These are phyloP conservation scores for Lycopodina hypogea DNA, from an alignment of 37 sponge, comb jelly and placozoan genomes.

Conservation along the genomic window DNA sequence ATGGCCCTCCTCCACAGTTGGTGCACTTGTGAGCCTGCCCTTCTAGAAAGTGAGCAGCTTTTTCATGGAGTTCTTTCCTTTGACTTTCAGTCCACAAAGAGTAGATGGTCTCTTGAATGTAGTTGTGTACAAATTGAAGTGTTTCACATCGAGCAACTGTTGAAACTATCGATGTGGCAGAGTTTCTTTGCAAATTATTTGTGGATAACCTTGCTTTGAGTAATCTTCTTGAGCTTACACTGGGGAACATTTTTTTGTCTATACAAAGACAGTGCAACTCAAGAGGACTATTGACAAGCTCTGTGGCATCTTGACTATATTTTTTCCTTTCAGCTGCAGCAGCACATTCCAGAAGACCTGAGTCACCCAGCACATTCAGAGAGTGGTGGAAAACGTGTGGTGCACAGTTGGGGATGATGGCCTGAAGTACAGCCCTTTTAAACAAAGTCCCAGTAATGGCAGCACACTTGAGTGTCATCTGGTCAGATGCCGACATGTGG, in stretches of 20 bases:
- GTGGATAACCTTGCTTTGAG: not conserved
- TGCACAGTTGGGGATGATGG: conserved; percentile 57
- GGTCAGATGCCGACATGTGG: conserved; percentile 67
- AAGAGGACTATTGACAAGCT: not conserved
- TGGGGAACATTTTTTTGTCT: not conserved
- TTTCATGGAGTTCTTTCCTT: conserved; percentile 69
- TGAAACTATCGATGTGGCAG: conserved; percentile 14
- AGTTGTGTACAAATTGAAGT: conserved; percentile 82
- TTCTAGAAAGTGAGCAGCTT: conserved; percentile 76
- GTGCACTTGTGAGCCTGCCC: conserved; percentile 81
- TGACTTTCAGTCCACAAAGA: conserved; percentile 75
- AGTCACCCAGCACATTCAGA: conserved; percentile 42
- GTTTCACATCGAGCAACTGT: conserved; percentile 50
- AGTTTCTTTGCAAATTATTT: not conserved
- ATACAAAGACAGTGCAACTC: conserved; percentile 54
- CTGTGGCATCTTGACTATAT: not conserved
- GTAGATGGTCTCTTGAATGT: conserved; percentile 82
- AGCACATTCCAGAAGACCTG: conserved; percentile 75
- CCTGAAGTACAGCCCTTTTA: conserved; percentile 54
- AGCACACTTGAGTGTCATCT: conserved; percentile 92
- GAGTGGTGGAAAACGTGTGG: conserved; percentile 20
- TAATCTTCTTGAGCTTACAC: not conserved
- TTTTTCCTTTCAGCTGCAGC: conserved; percentile 41
- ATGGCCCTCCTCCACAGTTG: conserved; percentile 87
- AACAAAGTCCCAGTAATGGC: conserved; percentile 73